A percentile compares a stretch with the other conserved stretches of the same genome.
Conservation (phyloP, 2,113 vertebrate genomes). For the Oryzias celebensis region DNA sequence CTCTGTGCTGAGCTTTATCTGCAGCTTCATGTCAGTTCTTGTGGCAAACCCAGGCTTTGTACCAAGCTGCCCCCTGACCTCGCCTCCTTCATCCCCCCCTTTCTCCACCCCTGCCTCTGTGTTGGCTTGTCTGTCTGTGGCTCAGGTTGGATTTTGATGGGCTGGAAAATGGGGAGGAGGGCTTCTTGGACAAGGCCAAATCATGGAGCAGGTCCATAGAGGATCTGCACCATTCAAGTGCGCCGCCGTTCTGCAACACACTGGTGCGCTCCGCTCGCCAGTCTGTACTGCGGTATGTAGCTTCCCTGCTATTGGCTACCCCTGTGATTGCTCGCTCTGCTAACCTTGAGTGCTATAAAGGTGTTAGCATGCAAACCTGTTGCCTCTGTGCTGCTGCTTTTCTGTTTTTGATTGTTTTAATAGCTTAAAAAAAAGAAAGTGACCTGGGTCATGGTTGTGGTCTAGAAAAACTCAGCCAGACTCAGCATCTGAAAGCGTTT, state of each 20-base stretch:
- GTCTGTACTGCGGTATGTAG: constrained; percentile 93
- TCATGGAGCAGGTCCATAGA: constrained; percentile 97
- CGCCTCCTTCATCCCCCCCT: constrained; percentile 40
- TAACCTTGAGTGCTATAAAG: constrained; percentile 41
- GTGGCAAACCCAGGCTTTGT: constrained; percentile 64
- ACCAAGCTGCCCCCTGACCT: constrained; percentile 63
- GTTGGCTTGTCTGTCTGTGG: constrained; percentile 62
- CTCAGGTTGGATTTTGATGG: constrained; percentile 96
- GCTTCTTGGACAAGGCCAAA: constrained; percentile 87
- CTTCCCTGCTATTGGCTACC: constrained; percentile 34
- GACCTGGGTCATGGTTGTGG: constrained; percentile 23
- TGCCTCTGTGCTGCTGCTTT: constrained; percentile 4
- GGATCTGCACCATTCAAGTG: constrained; percentile 89
- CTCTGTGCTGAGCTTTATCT: constrained; percentile 65
- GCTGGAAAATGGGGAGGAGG: constrained; percentile 89
- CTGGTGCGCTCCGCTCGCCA: constrained; percentile 93
- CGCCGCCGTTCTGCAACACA: constrained; percentile 89
- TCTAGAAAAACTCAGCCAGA: constrained; percentile 23
- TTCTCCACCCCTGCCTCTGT: constrained; percentile 46
- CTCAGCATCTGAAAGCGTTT: constrained; percentile 26
- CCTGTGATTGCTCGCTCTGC: constrained; percentile 46
- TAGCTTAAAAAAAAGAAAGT: neutral
- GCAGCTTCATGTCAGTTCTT: constrained; percentile 58
- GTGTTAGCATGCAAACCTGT: constrained; percentile 39
- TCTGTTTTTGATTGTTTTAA: constrained; percentile 12